Evolutionary conservation across 1,140 invertebrate species (phyloP).

Genomic region (Drosophila parvula): DNA sequence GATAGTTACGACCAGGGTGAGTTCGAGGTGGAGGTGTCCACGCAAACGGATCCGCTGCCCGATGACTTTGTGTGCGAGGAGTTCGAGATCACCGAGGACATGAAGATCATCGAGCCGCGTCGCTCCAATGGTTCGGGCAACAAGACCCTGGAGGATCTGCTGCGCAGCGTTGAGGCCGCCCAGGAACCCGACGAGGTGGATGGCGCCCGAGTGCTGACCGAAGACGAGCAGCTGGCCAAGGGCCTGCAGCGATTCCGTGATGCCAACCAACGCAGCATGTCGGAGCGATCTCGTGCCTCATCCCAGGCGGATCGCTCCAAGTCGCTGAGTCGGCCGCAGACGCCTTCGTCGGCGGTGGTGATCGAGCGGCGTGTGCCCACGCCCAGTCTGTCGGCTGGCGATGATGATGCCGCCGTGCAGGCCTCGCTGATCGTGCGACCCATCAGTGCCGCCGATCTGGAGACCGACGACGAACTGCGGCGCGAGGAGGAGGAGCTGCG

Average conservation of each 20-base stretch:
- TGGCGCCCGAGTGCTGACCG: conserved; percentile 54
- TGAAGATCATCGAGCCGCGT: conserved; percentile 77
- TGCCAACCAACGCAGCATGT: conserved; percentile 85
- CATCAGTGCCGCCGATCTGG: conserved; percentile 80
- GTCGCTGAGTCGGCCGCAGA: conserved; percentile 85
- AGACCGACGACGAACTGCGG: conserved; percentile 63
- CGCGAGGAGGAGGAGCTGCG: conserved; percentile 76
- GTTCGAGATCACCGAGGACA: conserved; percentile 85
- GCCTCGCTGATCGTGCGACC: conserved; percentile 86
- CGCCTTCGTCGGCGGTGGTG: conserved; percentile 86
- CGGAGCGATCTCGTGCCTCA: conserved; percentile 85
- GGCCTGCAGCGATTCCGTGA: conserved; percentile 84
- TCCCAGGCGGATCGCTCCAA: conserved; percentile 85
- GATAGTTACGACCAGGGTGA: conserved; percentile 73
- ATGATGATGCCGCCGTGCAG: conserved; percentile 85
- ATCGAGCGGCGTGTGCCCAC: conserved; percentile 86
- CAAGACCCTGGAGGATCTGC: conserved; percentile 76
- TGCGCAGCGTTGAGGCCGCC: conserved; percentile 57
- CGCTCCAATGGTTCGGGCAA: conserved; percentile 30
- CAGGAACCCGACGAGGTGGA: conserved; percentile 62
- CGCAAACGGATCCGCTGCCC: conserved; percentile 92
- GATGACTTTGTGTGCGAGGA: conserved; percentile 90
- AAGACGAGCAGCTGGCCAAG: conserved; percentile 82
- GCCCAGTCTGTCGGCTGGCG: conserved; percentile 84
- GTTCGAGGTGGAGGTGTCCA: conserved; percentile 89